Evolutionary conservation across 2,797 vertebrate species (phyloP), one percentile per base, ranked within the genome.

Genomic region (Brachyrhaphis roseni): DNA sequence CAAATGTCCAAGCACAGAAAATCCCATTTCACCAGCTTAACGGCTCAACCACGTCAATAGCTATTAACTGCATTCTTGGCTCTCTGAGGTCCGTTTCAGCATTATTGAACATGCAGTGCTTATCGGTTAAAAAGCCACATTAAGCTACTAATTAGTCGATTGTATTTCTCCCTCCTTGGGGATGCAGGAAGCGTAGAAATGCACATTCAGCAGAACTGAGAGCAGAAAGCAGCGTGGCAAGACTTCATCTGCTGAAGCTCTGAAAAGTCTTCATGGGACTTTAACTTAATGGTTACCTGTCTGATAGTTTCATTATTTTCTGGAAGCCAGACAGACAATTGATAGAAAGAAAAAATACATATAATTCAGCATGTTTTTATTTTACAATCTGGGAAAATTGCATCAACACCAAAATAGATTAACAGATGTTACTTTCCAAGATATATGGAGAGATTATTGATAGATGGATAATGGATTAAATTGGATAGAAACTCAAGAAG

Each of bases 131-230:
- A 86, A 85, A 85, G 66, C 70, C 73, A 84, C 79, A 91, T 92
- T 90, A 89, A 80, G 81, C 77, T 73, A 72, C 89, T 90, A 89
- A 94, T 93, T 89, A 88, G 75, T 53, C 11, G 2, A 78, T 80
- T 84, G 82, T 82, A 64, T 90, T 87, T 85, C 78, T 79, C 66
- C 41, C 55, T 82, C 83, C 82, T 78, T 64, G 0, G 86, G 80
- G 88, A 81, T 39, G 78, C 36, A 68, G 49, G 8, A 47, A 41
- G 68, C 46, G 77, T 34, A 70, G 31, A 82, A 82, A 74, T 84
- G 57, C 78, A 53, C 1, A 62, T 73, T 90, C 84, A 86, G 83
- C 82, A 79, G 59, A 59, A 46, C 2, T 76, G 82, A 45, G 64
- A 70, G 66, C 83, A 39, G 74, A 46, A 68, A 75, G 74, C 85